Base-by-base conservation (phyloP, 2,888 invertebrate genomes). In the Cyclophora albipunctata region DNA sequence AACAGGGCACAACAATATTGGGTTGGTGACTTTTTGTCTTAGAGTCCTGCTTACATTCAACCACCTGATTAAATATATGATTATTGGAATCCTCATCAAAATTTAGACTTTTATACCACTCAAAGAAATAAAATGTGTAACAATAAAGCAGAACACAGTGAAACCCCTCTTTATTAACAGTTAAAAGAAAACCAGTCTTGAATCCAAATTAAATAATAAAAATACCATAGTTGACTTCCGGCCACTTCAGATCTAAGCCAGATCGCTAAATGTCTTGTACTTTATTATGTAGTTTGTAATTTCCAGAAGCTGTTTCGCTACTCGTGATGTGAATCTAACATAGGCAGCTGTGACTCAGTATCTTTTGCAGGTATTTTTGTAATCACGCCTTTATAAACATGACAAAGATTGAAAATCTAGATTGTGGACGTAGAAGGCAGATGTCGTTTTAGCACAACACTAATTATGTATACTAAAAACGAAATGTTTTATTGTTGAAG, bases 401-500 rank as follows among this genome's bases (percentile, higher is more conserved):
- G 71, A 58, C 54, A 47, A 47, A 71, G 74, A 75, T 76, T 63
- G 56, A 65, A 62, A 61, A 60, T 57, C 57, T 42, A 62, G 74
- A 76, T 73, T 64, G 61, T 57, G 54, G 45, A 60, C 65, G 59
- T 64, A 67, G 60, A 71, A 69, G 69, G 69, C 62, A 67, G 67
- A 74, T 74, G 70, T 73, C 64, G 72, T 73, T 73, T 68, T 72
- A 75, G 71, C 65, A 72, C 59, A 68, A 75, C 73, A 69, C 80
- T 82, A 84, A 84, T 84, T 83, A 78, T 73, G 71, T 68, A 65
- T 67, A 81, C 73, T 81, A 78, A 82, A 81, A 80, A 78, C 76
- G 46, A 50, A 73, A 74, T 71, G 81, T 77, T 85, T 84, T 85
- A 84, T 81, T 63, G 81, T 68, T 63, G 69, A 69, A 78, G 82